Conservation (phyloP, 2,888 invertebrate species). For the Ferdinandea cuprea region DNA sequence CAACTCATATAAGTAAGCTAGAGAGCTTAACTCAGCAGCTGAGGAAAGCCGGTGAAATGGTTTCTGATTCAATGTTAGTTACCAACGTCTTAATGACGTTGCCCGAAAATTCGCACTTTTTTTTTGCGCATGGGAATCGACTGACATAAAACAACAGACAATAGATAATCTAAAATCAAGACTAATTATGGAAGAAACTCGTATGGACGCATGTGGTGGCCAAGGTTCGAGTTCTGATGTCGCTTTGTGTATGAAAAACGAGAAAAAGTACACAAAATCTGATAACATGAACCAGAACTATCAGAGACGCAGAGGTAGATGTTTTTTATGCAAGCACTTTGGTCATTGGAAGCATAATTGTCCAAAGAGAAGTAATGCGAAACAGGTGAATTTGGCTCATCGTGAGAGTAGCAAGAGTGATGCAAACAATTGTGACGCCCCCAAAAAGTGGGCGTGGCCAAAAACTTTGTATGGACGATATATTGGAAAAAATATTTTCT, state of each 20-base stretch:
- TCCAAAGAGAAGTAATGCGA: neutral
- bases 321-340: neutral
- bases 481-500: too few species aligned
- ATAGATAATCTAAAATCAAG: conserved; percentile 30
- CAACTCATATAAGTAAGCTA: conserved; percentile 31
- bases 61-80: conserved; percentile 40
- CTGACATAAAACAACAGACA: conserved; percentile 5
- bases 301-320: neutral
- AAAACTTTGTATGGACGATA: too few species aligned
- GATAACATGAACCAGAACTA: too few species aligned
- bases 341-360: conserved; percentile 7
- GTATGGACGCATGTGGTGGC: conserved; percentile 3
- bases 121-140: conserved; percentile 35
- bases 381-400: neutral
- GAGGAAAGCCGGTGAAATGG: conserved; percentile 31
- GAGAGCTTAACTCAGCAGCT: conserved; percentile 63
- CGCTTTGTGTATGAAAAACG: conserved; percentile 12
- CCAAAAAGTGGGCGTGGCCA: too few species aligned
- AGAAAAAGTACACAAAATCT: conserved; percentile 4
- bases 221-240: conserved; percentile 1
- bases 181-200: conserved; percentile 45
- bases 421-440: too few species aligned
- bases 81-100: conserved; percentile 37
- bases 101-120: conserved; percentile 6
- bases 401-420: too few species aligned